Evolutionary conservation across 2,113 vertebrate genomes (phyloP).

Genomic region (Sylvilagus bachmani): DNA sequence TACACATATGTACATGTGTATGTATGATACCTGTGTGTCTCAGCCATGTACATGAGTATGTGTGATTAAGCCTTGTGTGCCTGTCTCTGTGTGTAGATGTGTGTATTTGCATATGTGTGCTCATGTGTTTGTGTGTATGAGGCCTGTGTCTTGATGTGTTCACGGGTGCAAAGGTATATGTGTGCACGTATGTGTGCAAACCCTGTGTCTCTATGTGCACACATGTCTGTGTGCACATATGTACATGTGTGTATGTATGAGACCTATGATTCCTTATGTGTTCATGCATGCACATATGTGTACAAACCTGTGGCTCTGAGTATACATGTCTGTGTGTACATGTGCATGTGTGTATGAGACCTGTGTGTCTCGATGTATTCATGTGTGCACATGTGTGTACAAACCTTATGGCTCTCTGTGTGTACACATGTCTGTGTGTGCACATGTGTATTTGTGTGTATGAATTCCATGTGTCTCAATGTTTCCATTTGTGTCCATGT

Average conservation of each 20-base stretch:
- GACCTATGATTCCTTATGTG: no score
- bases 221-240: no score
- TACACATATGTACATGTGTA: no score
- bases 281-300: no score
- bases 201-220: neutral
- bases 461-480: no score
- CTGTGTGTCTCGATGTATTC: rapidly evolving
- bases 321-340: no score
- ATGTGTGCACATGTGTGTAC: no score
- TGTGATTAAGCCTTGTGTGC: no score
- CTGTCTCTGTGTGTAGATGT: neutral
- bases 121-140: neutral
- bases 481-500: no score
- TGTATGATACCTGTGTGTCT: neutral
- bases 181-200: neutral
- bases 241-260: neutral
- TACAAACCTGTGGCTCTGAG: neutral
- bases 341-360: neutral
- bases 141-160: rapidly evolving
- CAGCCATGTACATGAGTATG: neutral
- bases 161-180: rapidly evolving
- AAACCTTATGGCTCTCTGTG: no score
- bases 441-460: neutral
- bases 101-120: rapidly evolving
- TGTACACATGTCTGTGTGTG: neutral